Conservation (phyloP, 2,113 vertebrate species). For the Sialia sialis region DNA sequence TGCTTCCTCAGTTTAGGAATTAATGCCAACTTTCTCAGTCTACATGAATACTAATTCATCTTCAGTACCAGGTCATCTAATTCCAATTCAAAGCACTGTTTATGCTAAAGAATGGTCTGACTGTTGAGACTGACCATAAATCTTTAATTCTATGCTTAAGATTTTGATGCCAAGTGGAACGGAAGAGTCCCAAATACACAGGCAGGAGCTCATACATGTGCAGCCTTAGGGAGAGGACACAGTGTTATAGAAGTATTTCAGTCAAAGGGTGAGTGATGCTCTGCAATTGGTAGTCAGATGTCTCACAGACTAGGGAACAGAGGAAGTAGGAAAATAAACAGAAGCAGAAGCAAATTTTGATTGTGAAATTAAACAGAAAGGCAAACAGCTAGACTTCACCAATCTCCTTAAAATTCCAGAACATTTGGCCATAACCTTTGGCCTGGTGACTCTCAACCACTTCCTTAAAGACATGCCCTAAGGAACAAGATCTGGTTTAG, state of each 20-base stretch:
- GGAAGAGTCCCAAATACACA: background rate
- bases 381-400: background rate
- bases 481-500: background rate
- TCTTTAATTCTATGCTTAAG: background rate
- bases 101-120: background rate
- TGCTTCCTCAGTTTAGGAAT: background rate
- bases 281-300: background rate
- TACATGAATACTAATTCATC: background rate
- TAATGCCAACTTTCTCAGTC: background rate
- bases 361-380: background rate
- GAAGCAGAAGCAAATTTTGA: background rate
- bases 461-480: background rate
- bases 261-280: background rate
- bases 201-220: background rate
- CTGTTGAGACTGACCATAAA: background rate
- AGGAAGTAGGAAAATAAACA: background rate
- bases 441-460: background rate
- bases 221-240: background rate
- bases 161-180: background rate
- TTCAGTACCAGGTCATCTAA: background rate
- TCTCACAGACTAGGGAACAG: background rate
- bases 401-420: background rate
- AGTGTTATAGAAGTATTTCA: background rate
- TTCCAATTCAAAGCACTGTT: background rate
- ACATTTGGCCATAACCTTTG: conserved; percentile 16